A percentile compares a stretch with the other conserved stretches of the same genome.
phyloP scores from a whole-genome alignment of 1,140 invertebrate genomes.

The Belonocnema kinseyi region DNA sequence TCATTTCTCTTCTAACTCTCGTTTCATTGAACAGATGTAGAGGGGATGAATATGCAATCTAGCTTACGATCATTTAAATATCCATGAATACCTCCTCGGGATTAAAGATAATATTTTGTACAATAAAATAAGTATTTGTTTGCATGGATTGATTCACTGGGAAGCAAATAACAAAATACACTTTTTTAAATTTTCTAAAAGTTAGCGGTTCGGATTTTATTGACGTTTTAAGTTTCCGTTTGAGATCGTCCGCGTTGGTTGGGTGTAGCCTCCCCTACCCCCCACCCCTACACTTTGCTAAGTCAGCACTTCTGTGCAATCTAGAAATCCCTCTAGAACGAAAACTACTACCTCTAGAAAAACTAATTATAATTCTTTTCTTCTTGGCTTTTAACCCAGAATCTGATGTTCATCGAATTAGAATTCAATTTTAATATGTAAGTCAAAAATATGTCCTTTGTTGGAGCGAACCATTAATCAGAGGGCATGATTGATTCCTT shows the following conservation, averaged over 20 bases:
- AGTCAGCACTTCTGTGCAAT: too few species aligned
- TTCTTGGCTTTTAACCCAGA: not conserved
- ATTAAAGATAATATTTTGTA: not conserved
- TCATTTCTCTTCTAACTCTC: slow-evolving; percentile 10
- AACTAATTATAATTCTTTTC: not conserved
- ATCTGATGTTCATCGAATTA: not conserved
- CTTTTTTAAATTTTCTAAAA: too few species aligned
- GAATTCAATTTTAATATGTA: not conserved
- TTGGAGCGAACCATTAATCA: not conserved
- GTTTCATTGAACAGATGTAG: not conserved
- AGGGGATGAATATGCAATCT: slow-evolving; percentile 31
- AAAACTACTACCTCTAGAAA: not conserved
- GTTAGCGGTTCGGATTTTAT: too few species aligned
- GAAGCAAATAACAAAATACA: too few species aligned
- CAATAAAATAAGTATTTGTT: not conserved
- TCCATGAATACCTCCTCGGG: slow-evolving; percentile 19
- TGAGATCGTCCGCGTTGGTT: too few species aligned
- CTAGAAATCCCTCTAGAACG: too few species aligned
- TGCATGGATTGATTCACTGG: too few species aligned
- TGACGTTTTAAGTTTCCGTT: too few species aligned
- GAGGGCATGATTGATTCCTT: not conserved
- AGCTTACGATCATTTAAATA: slow-evolving; percentile 42
- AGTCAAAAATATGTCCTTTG: not conserved
- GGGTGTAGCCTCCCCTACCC: too few species aligned
- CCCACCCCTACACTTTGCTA: too few species aligned